These are phyloP conservation scores for Microcebus jonahi DNA, from an alignment of 2,113 vertebrate species.

Conservation along the genomic window DNA sequence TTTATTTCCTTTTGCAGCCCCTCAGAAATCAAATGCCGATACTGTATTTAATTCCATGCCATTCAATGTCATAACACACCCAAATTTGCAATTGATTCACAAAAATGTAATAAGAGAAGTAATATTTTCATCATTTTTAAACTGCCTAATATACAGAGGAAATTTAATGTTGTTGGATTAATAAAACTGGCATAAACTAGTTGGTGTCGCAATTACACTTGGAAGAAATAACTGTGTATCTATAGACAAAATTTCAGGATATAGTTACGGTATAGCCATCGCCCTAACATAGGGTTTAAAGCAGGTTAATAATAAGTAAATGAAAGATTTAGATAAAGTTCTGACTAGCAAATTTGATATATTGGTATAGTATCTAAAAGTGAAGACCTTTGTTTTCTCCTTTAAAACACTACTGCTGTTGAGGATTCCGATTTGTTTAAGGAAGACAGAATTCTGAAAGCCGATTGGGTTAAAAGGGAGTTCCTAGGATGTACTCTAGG, in stretches of 20 bases:
- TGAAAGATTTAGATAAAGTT: background rate
- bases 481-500: constrained; percentile 56
- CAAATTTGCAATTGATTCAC: background rate
- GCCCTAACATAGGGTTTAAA: background rate
- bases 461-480: background rate
- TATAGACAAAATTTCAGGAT: background rate
- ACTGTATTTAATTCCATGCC: background rate
- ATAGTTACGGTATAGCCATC: background rate
- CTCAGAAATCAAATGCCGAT: background rate
- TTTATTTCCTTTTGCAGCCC: background rate
- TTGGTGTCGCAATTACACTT: background rate
- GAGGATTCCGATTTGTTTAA: background rate
- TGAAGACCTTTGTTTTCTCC: background rate
- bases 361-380: background rate
- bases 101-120: background rate
- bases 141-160: background rate
- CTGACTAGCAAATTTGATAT: background rate
- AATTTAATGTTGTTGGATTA: background rate
- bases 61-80: background rate
- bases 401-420: background rate
- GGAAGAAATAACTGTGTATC: background rate
- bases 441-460: background rate
- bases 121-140: background rate
- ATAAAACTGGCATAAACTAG: background rate
- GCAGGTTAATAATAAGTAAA: background rate